Conservation (phyloP, 2,113 vertebrate species). For the Mionectes macconnelli region DNA sequence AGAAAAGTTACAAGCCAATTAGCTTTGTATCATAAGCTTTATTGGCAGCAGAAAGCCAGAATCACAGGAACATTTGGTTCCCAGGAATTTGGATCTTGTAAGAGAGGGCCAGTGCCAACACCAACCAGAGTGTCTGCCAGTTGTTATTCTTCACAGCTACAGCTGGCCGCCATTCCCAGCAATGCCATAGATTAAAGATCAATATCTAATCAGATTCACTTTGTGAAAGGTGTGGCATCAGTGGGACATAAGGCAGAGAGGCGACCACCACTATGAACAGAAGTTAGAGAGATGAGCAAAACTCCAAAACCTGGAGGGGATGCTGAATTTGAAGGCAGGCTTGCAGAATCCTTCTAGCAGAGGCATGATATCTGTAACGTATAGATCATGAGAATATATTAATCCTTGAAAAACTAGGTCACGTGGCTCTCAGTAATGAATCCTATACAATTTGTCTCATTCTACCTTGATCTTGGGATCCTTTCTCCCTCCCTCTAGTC, state of each 20-base stretch:
- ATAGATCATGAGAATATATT: not conserved
- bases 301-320: not conserved
- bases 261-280: not conserved
- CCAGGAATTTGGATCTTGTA: conserved; percentile 73
- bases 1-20: conserved; percentile 78
- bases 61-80: conserved; percentile 80
- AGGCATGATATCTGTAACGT: not conserved
- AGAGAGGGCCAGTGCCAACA: conserved; percentile 67
- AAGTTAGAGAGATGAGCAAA: not conserved
- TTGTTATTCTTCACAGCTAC: conserved; percentile 73
- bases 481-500: not conserved
- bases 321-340: not conserved
- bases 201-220: conserved; percentile 43
- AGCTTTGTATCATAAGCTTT: conserved; percentile 76
- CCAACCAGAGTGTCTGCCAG: conserved; percentile 73
- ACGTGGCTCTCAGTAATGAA: not conserved
- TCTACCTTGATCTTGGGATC: not conserved
- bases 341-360: not conserved
- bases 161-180: conserved; percentile 71
- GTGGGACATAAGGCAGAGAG: not conserved
- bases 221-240: conserved; percentile 9
- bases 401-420: not conserved
- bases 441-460: not conserved
- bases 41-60: conserved; percentile 75
- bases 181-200: conserved; percentile 43